Evolutionary conservation across 2,113 vertebrate species (phyloP), one percentile per base, ranked within the genome.

Genomic region (Reinhardtius hippoglossoides): DNA sequence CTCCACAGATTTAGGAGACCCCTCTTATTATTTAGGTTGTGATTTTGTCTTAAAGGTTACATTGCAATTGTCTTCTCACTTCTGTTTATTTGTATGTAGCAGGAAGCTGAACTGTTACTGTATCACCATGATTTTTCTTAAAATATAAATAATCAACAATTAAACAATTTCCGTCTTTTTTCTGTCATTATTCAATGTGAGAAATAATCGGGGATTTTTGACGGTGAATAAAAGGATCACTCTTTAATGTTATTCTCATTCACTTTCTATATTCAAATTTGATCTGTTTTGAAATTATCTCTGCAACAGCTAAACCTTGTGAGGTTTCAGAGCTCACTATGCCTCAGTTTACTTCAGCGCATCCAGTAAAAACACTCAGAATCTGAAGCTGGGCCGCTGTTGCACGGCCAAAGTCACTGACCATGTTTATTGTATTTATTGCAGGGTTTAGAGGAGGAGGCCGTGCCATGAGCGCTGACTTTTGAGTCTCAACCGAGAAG

Each of bases 381-480:
- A 61, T 57, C 21, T 52, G 12, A 23, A 58, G 54, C 13, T 44
- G 59, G 63, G 27, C 3, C 9, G 2, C 37, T 14, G 37, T n/a
- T 35, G 27, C 57, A 13, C 18, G 4, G 14, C 66, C 10, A 27
- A 50, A 44, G 8, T 52, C 52, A 37, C 9, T 70, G 57, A 71
- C 31, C 9, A 55, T 27, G 50, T 66, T 78, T 64, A 4, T 62
- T n/a, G 63, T 57, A 21, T 82, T 74, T 55, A 56, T 78, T 68
- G 1, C 83, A 91, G 88, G 75, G 58, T 74, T 83, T 69, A 18
- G 46, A 50, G 46, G 61, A 44, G 56, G 67, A 74, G 57, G 64
- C 72, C 31, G 81, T 90, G 91, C 72, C 82, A 92, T 93, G 94
- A 89, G 73, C 71, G 65, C n/a, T 65, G 86, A 83, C 78, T 77